These are phyloP conservation scores for Gadopsis bispinosus DNA, from an alignment of 2,797 vertebrate species.

Conservation along the genomic window DNA sequence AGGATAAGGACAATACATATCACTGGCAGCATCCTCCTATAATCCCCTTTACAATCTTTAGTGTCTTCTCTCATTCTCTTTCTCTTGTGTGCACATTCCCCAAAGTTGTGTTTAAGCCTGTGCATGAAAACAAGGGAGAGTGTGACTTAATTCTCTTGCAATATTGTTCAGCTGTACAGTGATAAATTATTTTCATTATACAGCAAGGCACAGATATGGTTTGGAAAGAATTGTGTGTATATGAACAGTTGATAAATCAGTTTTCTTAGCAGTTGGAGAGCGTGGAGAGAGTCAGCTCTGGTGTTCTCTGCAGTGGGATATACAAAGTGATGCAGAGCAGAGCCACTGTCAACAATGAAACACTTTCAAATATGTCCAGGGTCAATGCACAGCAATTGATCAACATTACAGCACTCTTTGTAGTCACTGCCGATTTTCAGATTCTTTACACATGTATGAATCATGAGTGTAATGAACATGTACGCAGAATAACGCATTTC, in stretches of 20 bases:
- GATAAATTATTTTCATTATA: constrained; percentile 50
- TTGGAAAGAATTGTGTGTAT: constrained; percentile 40
- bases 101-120: constrained; percentile 8
- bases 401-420: constrained; percentile 32
- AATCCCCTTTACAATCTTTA: constrained; percentile 14
- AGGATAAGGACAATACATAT: constrained; percentile 35
- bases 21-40: constrained; percentile 21
- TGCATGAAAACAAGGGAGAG: neutral
- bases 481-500: neutral
- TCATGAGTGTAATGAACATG: constrained; percentile 3
- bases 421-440: constrained; percentile 14
- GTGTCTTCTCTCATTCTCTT: neutral
- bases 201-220: constrained; percentile 38
- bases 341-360: constrained; percentile 47
- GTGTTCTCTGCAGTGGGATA: constrained; percentile 28
- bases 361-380: constrained; percentile 51
- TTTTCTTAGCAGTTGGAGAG: constrained; percentile 25
- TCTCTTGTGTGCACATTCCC: constrained; percentile 8
- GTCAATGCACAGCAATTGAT: constrained; percentile 40
- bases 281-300: constrained; percentile 10
- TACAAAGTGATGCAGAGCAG: constrained; percentile 62
- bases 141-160: constrained; percentile 18
- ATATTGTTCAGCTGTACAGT: neutral
- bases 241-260: constrained; percentile 47
- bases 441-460: constrained; percentile 31